Percentiles rank a stretch among this genome's conserved stretches.
These are phyloP conservation scores for Rotaria macrura DNA, from an alignment of 2,888 invertebrate species.

Conservation along the genomic window DNA sequence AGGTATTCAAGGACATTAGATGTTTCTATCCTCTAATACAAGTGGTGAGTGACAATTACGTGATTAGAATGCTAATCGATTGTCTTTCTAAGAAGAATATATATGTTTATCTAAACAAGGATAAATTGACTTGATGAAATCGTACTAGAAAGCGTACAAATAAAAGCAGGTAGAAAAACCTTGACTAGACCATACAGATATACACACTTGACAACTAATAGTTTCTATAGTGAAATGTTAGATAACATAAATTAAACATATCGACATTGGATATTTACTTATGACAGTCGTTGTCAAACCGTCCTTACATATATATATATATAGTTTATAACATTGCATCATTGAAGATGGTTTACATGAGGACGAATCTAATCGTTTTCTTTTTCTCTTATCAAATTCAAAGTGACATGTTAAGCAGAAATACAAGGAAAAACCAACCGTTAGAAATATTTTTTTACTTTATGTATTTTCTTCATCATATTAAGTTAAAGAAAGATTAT, in stretches of 20 bases:
- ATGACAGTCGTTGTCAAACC: background rate
- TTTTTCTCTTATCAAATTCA: too few relatives aligned
- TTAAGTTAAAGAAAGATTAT: too few relatives aligned
- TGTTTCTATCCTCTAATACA: background rate
- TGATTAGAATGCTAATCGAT: background rate
- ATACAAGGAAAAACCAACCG: background rate
- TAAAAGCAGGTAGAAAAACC: background rate
- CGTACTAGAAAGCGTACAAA: background rate
- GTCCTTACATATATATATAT: background rate
- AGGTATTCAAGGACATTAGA: background rate
- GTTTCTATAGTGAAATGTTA: background rate
- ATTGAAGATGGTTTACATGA: background rate
- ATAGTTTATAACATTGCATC: background rate
- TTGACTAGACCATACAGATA: background rate
- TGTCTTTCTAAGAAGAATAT: background rate
- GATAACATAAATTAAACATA: slow-evolving; percentile 3
- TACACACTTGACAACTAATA: background rate
- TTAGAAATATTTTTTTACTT: background rate
- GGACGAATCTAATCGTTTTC: too few relatives aligned
- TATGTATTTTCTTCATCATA: background rate
- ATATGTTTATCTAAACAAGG: background rate
- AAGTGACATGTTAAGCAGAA: too few relatives aligned
- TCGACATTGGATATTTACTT: background rate
- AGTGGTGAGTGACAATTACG: background rate
- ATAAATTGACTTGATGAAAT: background rate